Percentiles rank a stretch among this genome's conserved stretches.
phyloP scores from a whole-genome alignment of 2,888 invertebrate genomes.

The Heteromyza rotundicornis region DNA sequence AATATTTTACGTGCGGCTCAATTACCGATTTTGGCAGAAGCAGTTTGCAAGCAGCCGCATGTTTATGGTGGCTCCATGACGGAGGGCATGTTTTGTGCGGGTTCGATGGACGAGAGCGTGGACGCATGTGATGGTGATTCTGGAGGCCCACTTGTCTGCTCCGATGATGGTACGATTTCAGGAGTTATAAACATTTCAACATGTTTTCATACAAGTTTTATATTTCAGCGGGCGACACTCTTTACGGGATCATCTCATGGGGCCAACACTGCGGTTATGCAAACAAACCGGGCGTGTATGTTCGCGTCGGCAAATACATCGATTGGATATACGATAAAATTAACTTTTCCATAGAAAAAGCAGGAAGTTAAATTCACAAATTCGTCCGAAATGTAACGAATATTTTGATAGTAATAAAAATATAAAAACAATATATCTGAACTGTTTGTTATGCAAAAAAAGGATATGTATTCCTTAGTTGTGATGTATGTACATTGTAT shows the following conservation, averaged over 20 bases:
- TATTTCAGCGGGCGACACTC: conserved; percentile 67
- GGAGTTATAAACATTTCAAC: not conserved
- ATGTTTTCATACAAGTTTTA: not conserved
- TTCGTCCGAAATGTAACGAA: no score
- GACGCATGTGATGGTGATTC: conserved; percentile 86
- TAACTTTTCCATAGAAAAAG: conserved; percentile 45
- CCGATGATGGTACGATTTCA: conserved; percentile 64
- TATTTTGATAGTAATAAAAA: no score
- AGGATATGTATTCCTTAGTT: no score
- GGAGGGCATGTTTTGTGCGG: conserved; percentile 82
- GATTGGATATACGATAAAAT: conserved; percentile 72
- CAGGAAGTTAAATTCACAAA: no score
- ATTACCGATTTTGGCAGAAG: conserved; percentile 71
- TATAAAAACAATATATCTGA: no score
- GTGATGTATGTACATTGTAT: no score
- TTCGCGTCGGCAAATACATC: conserved; percentile 70
- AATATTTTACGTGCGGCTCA: conserved; percentile 71
- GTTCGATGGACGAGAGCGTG: conserved; percentile 74
- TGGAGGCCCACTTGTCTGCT: conserved; percentile 82
- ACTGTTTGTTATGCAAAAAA: no score
- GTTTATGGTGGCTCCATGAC: conserved; percentile 73
- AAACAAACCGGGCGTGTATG: conserved; percentile 79
- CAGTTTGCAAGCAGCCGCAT: conserved; percentile 70
- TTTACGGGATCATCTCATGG: conserved; percentile 79
- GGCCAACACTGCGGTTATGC: conserved; percentile 77